Evolutionary conservation across 2,113 vertebrate species (phyloP).

Genomic region (Plecturocebus donacophilus): DNA sequence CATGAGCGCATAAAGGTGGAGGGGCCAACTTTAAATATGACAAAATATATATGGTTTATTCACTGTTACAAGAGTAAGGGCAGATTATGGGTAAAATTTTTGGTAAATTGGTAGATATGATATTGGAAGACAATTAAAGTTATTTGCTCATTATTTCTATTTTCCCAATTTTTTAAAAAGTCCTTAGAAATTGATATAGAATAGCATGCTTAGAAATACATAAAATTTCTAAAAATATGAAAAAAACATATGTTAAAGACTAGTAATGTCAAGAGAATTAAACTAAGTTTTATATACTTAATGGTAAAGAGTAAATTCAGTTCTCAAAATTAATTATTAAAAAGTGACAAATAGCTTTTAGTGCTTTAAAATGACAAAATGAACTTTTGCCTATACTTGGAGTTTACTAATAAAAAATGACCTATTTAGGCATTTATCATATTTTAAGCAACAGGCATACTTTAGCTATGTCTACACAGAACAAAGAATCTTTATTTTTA

Average conservation of each 20-base stretch:
- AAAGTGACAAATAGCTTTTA: neutral
- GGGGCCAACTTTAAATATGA: neutral
- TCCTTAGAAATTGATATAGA: neutral
- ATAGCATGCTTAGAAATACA: neutral
- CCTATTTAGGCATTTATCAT: neutral
- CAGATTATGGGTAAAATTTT: neutral
- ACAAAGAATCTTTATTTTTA: neutral
- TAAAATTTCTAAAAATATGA: neutral
- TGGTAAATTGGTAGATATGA: neutral
- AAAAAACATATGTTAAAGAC: neutral
- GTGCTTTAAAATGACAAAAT: neutral
- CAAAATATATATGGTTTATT: neutral
- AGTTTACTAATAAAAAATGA: neutral
- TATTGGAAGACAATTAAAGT: neutral
- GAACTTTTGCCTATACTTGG: neutral
- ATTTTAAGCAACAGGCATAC: neutral
- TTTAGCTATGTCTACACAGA: neutral
- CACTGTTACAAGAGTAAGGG: neutral
- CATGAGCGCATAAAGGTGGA: neutral
- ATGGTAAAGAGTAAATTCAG: neutral
- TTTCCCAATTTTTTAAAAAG: neutral
- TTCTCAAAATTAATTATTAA: neutral
- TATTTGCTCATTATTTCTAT: neutral
- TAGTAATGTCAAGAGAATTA: neutral
- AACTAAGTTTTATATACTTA: neutral